Evolutionary conservation across 1,140 invertebrate genomes (phyloP), one percentile per base, ranked within the genome.

Genomic region (Daktulosphaira vitifoliae): DNA sequence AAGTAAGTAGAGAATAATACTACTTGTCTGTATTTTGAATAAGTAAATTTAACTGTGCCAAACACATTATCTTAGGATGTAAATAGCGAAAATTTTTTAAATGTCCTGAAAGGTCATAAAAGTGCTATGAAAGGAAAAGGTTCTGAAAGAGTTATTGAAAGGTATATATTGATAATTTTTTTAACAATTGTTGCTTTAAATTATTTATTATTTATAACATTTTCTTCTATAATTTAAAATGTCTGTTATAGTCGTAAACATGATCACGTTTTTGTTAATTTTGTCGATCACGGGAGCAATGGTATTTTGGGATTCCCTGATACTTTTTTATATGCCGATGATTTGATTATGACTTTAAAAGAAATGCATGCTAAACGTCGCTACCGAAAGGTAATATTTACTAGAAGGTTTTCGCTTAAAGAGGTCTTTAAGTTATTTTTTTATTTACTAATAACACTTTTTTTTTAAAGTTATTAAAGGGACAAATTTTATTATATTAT

Each of bases 231-330:
- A 33, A 33, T 33, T 33, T 33, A 33, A 6, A 33, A 5, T 33
- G n/a, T 22, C 29, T 22, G 8, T 37, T 37, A 39, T 68, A 83
- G 81, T 73, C 79, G 77, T 38, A 76, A 79, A n/a, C 75, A 81
- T 69, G 81, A 84, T 70, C 74, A 81, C 68, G 72, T 84, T 38
- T 84, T 84, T 73, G 77, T 84, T 7, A 81, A 82, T 70, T 84
- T 83, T 75, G 78, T 79, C 62, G 84, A 85, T 72, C 84, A 85
- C 72, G 83, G 83, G 37, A 79, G 76, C 13, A 76, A 77, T n/a
- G 80, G 81, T 18, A 51, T 84, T 26, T 71, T 85, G 44, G 77
- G 75, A 29, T 85, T 85, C 70, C 81, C 81, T 2, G 37, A 68
- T 29, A 70, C 72, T 13, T 13, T 16, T n/a, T 74, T 72, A 42